Conservation (phyloP, 1,140 invertebrate species). For the Cylas formicarius region DNA sequence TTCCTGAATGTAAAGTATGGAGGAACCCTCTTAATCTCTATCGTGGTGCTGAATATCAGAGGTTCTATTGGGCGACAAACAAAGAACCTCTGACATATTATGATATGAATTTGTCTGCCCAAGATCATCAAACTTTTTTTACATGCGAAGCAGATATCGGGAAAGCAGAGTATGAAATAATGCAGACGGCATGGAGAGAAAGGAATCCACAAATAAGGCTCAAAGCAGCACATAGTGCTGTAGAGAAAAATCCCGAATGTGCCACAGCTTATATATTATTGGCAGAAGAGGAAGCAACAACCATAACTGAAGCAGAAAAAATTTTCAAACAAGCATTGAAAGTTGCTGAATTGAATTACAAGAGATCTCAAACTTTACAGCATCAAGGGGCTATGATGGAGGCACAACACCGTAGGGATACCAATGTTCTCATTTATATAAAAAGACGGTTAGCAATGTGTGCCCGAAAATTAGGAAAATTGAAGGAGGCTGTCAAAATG, state of each 20-base stretch:
- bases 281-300: conserved; percentile 93
- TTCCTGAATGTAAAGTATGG: conserved; percentile 94
- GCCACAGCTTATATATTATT: conserved; percentile 91
- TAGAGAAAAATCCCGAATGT: conserved; percentile 89
- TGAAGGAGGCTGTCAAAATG: conserved; percentile 95
- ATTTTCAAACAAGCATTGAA: conserved; percentile 82
- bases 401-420: conserved; percentile 78
- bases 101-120: conserved; percentile 98
- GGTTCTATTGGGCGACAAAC: conserved; percentile 83
- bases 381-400: conserved; percentile 68
- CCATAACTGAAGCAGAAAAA: conserved; percentile 83
- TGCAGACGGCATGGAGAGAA: conserved; percentile 97
- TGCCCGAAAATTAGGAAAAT: conserved; percentile 83
- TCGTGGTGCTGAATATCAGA: conserved; percentile 91
- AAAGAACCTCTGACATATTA: conserved; percentile 97
- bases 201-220: conserved; percentile 86
- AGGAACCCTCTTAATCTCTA: conserved; percentile 94
- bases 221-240: conserved; percentile 83
- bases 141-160: conserved; percentile 79
- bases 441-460: conserved; percentile 94
- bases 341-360: conserved; percentile 80
- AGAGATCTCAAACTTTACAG: conserved; percentile 70
- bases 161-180: conserved; percentile 91
- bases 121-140: conserved; percentile 98
- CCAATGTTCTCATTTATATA: conserved; percentile 93